Evolutionary conservation across 2,888 invertebrate species (phyloP).

Genomic region (Pandemis cinnamomeana): DNA sequence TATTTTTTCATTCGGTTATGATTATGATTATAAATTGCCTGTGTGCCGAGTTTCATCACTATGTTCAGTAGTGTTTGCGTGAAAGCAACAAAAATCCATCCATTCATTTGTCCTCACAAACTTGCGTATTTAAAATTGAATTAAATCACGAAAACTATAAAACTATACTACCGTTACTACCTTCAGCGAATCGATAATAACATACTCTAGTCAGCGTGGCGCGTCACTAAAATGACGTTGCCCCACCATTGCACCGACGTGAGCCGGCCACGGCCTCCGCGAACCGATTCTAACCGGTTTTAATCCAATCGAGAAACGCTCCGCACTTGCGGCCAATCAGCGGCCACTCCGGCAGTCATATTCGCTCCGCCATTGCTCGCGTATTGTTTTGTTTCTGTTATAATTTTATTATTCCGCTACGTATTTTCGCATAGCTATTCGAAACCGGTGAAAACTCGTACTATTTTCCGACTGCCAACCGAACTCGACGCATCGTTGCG

Average conservation of each 20-base stretch:
- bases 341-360: constrained; percentile 69
- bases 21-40: no score
- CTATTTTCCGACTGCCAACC: constrained; percentile 14
- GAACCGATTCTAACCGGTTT: constrained; percentile 80
- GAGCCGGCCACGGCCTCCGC: constrained; percentile 75
- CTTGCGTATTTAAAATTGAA: background rate
- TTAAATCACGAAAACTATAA: background rate
- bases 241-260: constrained; percentile 67
- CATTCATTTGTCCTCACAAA: no score
- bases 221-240: constrained; percentile 68
- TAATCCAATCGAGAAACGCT: constrained; percentile 72
- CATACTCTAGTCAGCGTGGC: constrained; percentile 47
- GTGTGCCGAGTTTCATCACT: no score
- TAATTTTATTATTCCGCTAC: constrained; percentile 57
- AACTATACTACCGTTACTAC: background rate
- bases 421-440: constrained; percentile 44
- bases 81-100: no score
- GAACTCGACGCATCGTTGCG: constrained; percentile 6
- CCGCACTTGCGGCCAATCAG: constrained; percentile 77
- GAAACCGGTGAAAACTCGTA: constrained; percentile 39
- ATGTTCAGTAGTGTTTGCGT: no score
- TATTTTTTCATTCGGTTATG: no score
- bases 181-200: constrained; percentile 46
- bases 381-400: constrained; percentile 53
- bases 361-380: constrained; percentile 58